These are phyloP conservation scores for Dryobates pubescens DNA, from an alignment of 2,797 vertebrate genomes.

Conservation along the genomic window DNA sequence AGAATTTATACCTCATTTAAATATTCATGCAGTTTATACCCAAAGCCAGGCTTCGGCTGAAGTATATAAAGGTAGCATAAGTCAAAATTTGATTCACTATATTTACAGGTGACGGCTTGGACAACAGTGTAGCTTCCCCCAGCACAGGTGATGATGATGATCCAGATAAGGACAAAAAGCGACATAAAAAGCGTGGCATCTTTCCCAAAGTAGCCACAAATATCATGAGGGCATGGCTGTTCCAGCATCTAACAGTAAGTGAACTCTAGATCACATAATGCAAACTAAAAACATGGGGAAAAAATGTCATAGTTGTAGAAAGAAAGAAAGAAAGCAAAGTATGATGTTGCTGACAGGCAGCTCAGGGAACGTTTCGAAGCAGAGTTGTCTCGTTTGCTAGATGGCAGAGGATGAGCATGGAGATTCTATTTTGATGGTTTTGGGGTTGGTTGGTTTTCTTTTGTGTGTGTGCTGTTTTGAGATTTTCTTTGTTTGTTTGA, in stretches of 20 bases:
- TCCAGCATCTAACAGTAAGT: slow-evolving; percentile 99
- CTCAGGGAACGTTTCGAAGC: slow-evolving; percentile 12
- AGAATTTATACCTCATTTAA: slow-evolving; percentile 77
- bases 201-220: slow-evolving; percentile 99
- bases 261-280: slow-evolving; percentile 81
- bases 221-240: slow-evolving; percentile 99
- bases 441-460: not conserved
- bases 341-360: slow-evolving; percentile 57
- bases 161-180: slow-evolving; percentile 99
- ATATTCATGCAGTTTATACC: slow-evolving; percentile 80
- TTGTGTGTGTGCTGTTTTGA: slow-evolving; percentile 28
- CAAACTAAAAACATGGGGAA: slow-evolving; percentile 77
- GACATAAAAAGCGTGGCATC: slow-evolving; percentile 99
- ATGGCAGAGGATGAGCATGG: not conserved
- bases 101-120: slow-evolving; percentile 96
- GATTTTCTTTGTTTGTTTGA: not conserved
- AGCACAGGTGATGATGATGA: slow-evolving; percentile 99
- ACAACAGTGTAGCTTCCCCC: slow-evolving; percentile 99
- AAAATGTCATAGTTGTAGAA: slow-evolving; percentile 75
- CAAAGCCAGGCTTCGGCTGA: slow-evolving; percentile 80
- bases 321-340: slow-evolving; percentile 43
- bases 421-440: not conserved
- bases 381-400: slow-evolving; percentile 47
- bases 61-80: slow-evolving; percentile 83
- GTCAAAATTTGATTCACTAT: slow-evolving; percentile 87